Evolutionary conservation across 2,888 invertebrate genomes (phyloP).

Genomic region (Syrphus vitripennis): DNA sequence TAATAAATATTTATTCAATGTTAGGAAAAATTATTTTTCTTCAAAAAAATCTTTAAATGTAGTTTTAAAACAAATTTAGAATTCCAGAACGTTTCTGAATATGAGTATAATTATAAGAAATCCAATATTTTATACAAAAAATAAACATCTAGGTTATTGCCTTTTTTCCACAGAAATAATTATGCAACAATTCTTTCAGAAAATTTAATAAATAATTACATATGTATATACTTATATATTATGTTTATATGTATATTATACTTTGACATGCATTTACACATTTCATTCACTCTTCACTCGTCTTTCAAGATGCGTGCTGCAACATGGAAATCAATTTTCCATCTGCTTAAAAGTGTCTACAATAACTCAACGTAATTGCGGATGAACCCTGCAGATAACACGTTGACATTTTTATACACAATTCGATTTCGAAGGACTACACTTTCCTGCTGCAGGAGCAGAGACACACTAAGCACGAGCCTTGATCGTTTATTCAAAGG

Average conservation of each 20-base stretch:
- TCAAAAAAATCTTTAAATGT: no score
- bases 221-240: not conserved
- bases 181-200: not conserved
- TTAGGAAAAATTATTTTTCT: no score
- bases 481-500: not conserved
- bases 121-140: no score
- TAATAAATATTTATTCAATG: no score
- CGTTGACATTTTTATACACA: conserved; percentile 29
- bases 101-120: no score
- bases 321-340: conserved; percentile 29
- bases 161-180: not conserved
- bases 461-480: not conserved
- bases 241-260: not conserved
- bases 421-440: conserved; percentile 1
- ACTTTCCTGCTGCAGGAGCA: conserved; percentile 2
- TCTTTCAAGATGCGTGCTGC: conserved; percentile 3
- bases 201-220: not conserved
- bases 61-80: no score
- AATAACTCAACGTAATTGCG: conserved; percentile 33
- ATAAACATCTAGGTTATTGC: no score
- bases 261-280: not conserved
- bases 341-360: conserved; percentile 33
- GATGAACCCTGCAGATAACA: conserved; percentile 30
- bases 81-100: no score
- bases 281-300: not conserved